Evolutionary conservation across 2,113 vertebrate genomes (phyloP).

Genomic region (Daubentonia madagascariensis): DNA sequence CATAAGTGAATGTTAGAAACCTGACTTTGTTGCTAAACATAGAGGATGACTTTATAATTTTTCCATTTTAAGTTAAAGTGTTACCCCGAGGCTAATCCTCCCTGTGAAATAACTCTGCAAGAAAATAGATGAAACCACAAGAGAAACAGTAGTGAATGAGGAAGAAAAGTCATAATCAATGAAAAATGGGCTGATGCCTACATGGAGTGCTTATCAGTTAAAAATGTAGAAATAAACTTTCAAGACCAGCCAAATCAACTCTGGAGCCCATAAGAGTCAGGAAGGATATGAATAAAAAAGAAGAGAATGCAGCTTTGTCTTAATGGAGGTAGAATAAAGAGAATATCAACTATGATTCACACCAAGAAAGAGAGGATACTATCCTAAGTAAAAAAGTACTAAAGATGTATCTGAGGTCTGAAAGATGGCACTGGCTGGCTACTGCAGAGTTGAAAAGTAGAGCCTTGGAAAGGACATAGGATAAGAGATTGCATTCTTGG

Average conservation of each 20-base stretch:
- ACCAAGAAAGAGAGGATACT: not conserved
- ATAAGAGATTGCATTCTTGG: not conserved
- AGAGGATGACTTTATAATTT: constrained; percentile 52
- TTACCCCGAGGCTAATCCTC: not conserved
- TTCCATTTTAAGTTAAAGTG: constrained; percentile 56
- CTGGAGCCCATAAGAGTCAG: not conserved
- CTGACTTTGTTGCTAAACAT: not conserved
- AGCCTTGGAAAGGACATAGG: not conserved
- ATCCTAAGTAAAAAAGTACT: not conserved
- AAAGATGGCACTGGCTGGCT: not conserved
- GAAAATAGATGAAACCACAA: constrained; percentile 41
- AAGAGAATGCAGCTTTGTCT: not conserved
- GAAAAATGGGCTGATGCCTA: constrained; percentile 2
- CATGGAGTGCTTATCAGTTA: constrained; percentile 6
- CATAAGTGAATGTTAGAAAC: not conserved
- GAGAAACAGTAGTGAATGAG: not conserved
- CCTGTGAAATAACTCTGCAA: constrained; percentile 34
- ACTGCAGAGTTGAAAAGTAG: not conserved
- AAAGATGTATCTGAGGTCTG: not conserved
- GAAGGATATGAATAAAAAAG: not conserved
- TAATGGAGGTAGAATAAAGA: not conserved
- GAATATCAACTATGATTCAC: not conserved
- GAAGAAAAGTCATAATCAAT: not conserved
- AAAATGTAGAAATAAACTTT: constrained; percentile 42
- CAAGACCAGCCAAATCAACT: not conserved